Evolutionary conservation across 2,797 vertebrate species (phyloP).

Genomic region (Cephalopachus bancanus): DNA sequence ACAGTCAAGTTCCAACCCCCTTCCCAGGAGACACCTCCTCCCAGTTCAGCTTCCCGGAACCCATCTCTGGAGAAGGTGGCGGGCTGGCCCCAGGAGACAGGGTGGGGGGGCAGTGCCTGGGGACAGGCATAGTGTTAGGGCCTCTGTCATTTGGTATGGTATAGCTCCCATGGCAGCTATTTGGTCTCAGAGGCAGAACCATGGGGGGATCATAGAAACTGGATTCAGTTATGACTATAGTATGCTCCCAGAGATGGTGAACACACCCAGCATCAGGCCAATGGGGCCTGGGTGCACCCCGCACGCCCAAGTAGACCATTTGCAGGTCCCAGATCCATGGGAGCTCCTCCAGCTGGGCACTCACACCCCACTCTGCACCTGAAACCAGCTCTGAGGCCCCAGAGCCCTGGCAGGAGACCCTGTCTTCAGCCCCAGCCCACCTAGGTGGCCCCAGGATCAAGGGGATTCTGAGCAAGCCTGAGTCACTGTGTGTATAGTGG

Average conservation of each 20-base stretch:
- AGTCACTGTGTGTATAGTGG: fast-evolving
- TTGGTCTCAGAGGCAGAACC: too few species aligned
- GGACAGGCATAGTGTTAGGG: too few species aligned
- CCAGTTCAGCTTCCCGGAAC: too few species aligned
- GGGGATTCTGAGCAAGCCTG: not conserved
- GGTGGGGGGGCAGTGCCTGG: too few species aligned
- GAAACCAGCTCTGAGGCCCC: not conserved
- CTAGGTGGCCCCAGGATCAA: fast-evolving
- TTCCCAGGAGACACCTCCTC: not conserved
- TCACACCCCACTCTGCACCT: not conserved
- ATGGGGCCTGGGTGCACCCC: fast-evolving
- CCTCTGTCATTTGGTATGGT: too few species aligned
- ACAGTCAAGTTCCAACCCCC: too few species aligned
- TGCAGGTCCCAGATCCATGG: not conserved
- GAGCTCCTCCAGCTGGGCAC: fast-evolving
- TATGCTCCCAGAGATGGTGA: too few species aligned
- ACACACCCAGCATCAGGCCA: not conserved
- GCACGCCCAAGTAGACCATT: not conserved
- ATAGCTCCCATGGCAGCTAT: too few species aligned
- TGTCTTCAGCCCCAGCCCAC: not conserved
- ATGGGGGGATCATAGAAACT: too few species aligned
- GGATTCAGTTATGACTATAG: too few species aligned
- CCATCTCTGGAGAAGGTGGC: too few species aligned
- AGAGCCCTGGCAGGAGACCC: not conserved
- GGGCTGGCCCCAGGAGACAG: too few species aligned